Conservation (phyloP, 2,113 vertebrate species). For the Archilochus colubris region DNA sequence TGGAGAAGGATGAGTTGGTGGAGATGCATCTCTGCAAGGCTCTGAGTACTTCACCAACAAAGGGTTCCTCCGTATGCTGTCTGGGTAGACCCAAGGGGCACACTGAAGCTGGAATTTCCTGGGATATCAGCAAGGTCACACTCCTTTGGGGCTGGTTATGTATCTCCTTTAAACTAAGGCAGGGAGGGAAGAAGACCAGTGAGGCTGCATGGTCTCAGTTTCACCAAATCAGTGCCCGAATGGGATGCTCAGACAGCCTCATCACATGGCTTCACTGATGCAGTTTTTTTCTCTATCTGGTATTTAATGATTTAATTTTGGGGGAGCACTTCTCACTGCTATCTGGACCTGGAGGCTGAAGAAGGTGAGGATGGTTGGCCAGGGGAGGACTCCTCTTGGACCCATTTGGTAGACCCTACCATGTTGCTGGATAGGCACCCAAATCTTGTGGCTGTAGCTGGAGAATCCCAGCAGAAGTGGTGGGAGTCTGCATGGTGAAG, state of each 20-base stretch:
- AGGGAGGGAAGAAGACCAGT: neutral
- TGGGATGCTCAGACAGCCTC: neutral
- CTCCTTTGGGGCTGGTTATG: neutral
- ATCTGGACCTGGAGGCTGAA: neutral
- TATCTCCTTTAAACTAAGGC: neutral
- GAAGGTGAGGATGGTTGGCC: neutral
- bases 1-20: neutral
- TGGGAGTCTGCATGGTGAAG: neutral
- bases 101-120: neutral
- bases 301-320: neutral
- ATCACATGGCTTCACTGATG: neutral
- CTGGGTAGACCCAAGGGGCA: neutral
- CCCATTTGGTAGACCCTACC: neutral
- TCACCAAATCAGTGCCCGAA: neutral
- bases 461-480: neutral
- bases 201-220: neutral
- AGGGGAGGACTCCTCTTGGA: neutral
- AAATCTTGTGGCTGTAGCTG: neutral
- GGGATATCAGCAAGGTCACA: neutral
- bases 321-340: neutral
- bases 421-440: accelerated
- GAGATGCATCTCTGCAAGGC: accelerated
- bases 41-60: neutral
- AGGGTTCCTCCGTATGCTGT: neutral
- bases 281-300: neutral